These are phyloP conservation scores for Calliopsis andreniformis DNA, from an alignment of 1,140 invertebrate genomes.

Conservation along the genomic window DNA sequence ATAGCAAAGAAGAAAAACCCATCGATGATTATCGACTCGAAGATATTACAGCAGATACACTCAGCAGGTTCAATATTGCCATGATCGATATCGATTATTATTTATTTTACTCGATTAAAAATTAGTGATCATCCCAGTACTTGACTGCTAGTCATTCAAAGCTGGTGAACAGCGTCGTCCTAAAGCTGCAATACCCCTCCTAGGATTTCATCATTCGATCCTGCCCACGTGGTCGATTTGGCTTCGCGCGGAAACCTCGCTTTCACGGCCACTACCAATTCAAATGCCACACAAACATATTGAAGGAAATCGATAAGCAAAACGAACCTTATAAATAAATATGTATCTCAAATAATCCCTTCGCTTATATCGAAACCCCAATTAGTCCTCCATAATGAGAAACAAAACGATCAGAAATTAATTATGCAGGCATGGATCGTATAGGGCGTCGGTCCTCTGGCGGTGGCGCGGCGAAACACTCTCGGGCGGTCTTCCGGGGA, in stretches of 20 bases:
- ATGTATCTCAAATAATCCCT: no score
- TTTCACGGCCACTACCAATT: neutral
- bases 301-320: no score
- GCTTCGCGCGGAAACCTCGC: neutral
- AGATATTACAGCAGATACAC: no score
- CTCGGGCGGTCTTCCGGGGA: constrained; percentile 38
- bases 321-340: no score
- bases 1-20: no score
- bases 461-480: constrained; percentile 17
- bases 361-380: no score
- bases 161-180: neutral
- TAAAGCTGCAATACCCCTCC: constrained; percentile 5
- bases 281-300: neutral
- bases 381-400: no score
- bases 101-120: no score
- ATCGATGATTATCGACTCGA: neutral
- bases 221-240: neutral
- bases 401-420: no score
- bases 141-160: constrained; percentile 16
- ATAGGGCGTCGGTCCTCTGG: constrained; percentile 19
- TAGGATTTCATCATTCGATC: constrained; percentile 36
- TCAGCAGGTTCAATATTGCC: neutral
- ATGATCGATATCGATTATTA: no score
- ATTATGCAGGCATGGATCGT: no score
- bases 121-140: neutral